These are phyloP conservation scores for Priapulus caudatus DNA, from an alignment of 2,888 invertebrate genomes.

Conservation along the genomic window DNA sequence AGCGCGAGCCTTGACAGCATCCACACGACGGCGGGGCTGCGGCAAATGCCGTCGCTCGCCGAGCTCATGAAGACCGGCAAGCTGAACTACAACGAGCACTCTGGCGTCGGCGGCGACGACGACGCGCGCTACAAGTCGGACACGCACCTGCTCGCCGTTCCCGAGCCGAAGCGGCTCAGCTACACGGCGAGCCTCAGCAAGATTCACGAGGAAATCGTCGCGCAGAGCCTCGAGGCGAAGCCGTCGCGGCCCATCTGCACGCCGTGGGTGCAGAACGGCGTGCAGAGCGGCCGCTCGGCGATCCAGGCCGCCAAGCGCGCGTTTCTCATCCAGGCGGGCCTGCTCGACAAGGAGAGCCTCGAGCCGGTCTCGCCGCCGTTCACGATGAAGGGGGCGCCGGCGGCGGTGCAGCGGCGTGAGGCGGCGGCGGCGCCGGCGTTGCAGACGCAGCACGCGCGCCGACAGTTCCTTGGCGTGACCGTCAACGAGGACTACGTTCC, in stretches of 20 bases:
- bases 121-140: neutral
- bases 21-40: neutral
- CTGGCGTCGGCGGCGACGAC: neutral
- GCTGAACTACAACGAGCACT: neutral
- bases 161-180: neutral
- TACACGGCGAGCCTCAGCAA: slow-evolving; percentile 1
- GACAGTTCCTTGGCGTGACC: neutral
- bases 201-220: neutral
- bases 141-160: neutral
- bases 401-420: too few species aligned
- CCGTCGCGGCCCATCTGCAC: neutral
- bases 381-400: neutral
- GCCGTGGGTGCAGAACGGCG: slow-evolving; percentile 1
- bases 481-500: too few species aligned
- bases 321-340: neutral
- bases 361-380: neutral
- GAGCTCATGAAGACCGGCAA: neutral
- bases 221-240: neutral
- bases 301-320: neutral
- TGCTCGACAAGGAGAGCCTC: neutral
- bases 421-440: neutral
- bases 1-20: slow-evolving; percentile 1
- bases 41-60: neutral
- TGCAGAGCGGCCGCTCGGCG: neutral
- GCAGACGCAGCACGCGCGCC: too few species aligned